phyloP scores from a whole-genome alignment of 2,797 vertebrate species.

The Tympanoctomys barrerae region DNA sequence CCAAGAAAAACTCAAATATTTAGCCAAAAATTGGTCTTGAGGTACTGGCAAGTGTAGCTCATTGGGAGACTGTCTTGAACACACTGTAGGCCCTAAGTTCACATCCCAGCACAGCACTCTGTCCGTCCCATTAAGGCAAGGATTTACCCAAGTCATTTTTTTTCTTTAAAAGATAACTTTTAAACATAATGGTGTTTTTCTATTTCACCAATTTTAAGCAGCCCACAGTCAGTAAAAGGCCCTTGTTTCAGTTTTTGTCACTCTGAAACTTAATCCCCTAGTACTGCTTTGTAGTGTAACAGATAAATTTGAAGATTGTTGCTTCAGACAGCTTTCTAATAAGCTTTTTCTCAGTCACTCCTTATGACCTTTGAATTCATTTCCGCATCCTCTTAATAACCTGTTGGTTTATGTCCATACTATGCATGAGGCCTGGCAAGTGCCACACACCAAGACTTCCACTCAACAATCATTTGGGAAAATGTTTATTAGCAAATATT shows the following conservation, averaged over 20 bases:
- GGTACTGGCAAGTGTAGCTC: neutral
- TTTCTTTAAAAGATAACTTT: constrained; percentile 52
- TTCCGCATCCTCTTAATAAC: constrained; percentile 11
- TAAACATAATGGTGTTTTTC: constrained; percentile 3
- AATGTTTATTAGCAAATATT: constrained; percentile 50
- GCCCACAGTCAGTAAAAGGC: neutral
- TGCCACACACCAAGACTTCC: constrained; percentile 19
- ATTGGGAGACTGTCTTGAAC: neutral
- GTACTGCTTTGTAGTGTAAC: constrained; percentile 29
- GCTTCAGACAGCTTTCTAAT: neutral
- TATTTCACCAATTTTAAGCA: constrained; percentile 39
- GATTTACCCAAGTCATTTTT: constrained; percentile 27
- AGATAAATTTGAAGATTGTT: neutral
- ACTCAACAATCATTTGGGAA: constrained; percentile 6
- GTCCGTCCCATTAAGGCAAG: neutral
- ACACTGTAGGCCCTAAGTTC: neutral
- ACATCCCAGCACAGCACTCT: neutral
- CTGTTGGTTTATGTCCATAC: neutral
- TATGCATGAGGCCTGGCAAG: neutral
- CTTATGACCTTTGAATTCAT: neutral
- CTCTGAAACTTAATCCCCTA: neutral
- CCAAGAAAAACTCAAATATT: constrained; percentile 19
- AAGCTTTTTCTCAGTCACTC: neutral
- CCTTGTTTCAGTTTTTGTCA: constrained; percentile 7
- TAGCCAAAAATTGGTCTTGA: neutral